These are phyloP conservation scores for Ptilonorhynchus violaceus DNA, from an alignment of 2,113 vertebrate species.

Conservation along the genomic window DNA sequence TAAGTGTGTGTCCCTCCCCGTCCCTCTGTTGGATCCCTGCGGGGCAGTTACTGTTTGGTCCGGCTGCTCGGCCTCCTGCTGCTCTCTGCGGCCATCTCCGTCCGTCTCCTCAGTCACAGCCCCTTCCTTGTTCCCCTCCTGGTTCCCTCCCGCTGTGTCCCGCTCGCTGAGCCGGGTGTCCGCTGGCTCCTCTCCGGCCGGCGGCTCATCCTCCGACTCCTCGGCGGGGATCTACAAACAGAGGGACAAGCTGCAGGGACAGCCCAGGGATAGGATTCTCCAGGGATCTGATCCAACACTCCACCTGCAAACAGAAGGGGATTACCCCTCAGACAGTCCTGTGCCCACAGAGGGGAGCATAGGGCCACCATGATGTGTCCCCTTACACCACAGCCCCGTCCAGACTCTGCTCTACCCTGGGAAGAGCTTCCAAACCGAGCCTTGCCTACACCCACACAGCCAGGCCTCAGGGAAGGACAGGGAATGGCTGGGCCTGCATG, in stretches of 20 bases:
- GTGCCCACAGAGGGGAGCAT: rapidly evolving
- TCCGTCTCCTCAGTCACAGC: not conserved
- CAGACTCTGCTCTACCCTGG: not conserved
- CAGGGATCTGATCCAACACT: not conserved
- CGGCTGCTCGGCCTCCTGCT: not conserved
- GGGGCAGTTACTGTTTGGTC: not conserved
- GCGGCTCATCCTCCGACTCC: constrained; percentile 31
- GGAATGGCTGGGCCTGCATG: not conserved
- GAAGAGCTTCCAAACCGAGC: not conserved
- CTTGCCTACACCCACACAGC: rapidly evolving
- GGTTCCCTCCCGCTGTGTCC: not conserved
- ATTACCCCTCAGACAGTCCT: not conserved
- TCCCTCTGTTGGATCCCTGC: not conserved
- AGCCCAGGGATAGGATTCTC: not conserved
- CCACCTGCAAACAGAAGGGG: not conserved
- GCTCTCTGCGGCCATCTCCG: not conserved
- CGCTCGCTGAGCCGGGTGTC: not conserved
- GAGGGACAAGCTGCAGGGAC: not conserved
- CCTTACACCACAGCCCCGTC: rapidly evolving
- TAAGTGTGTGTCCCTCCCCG: rapidly evolving
- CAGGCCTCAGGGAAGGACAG: rapidly evolving
- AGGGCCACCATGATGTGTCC: rapidly evolving
- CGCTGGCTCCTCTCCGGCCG: constrained; percentile 45
- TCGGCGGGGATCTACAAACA: constrained; percentile 33
- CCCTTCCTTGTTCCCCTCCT: not conserved